phyloP scores from a whole-genome alignment of 2,888 invertebrate genomes.

The Heliconius aoede region DNA sequence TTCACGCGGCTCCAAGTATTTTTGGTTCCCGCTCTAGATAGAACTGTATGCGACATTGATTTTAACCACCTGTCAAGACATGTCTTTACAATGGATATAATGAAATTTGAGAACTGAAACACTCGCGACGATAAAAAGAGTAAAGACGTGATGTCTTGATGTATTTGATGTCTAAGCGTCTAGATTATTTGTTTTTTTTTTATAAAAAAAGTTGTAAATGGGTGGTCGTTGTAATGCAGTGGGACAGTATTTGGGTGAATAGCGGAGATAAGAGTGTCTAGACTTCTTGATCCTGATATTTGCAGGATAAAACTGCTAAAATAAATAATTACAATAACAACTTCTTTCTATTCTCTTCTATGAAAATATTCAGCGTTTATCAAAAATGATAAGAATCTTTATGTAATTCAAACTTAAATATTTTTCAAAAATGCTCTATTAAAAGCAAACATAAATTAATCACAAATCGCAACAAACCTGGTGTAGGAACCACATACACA shows the following conservation, averaged over 20 bases:
- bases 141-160: not conserved
- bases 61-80: not conserved
- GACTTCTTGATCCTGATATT: too few relatives aligned
- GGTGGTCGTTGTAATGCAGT: not conserved
- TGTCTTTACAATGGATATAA: not conserved
- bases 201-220: not conserved
- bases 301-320: too few relatives aligned
- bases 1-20: constrained; percentile 1
- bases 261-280: too few relatives aligned
- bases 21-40: constrained; percentile 3
- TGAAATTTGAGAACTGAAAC: not conserved
- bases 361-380: too few relatives aligned
- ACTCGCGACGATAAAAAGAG: not conserved
- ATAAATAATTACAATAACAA: too few relatives aligned
- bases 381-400: too few relatives aligned
- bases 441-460: constrained; percentile 20
- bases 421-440: not conserved
- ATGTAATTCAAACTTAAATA: not conserved
- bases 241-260: too few relatives aligned
- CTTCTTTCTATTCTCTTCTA: too few relatives aligned
- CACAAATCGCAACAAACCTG: constrained; percentile 6
- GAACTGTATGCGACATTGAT: not conserved
- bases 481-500: not conserved
- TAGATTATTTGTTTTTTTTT: not conserved
- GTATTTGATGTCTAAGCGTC: not conserved